Base-by-base conservation (phyloP, 2,797 vertebrate species). In the Liasis olivaceus region DNA sequence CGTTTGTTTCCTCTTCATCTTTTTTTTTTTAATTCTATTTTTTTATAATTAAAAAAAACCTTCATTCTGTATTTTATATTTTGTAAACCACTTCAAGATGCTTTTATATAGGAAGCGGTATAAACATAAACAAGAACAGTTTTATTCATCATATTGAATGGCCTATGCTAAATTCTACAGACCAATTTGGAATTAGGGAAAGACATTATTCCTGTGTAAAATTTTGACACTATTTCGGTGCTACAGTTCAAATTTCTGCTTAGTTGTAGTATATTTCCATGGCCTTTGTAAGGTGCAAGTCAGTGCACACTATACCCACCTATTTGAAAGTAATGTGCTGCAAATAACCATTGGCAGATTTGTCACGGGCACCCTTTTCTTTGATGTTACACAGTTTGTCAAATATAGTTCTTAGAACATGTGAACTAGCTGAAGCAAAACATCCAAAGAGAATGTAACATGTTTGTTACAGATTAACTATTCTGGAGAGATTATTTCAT, bases 61-160 rank as follows among this genome's bases (percentile, higher is more conserved):
- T 51, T 51, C 51, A 51, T 51, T 51, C 51, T 51, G 6, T 51
- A 51, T 6, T 51, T 51, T 51, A 51, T 51, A 51, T 51, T 51
- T 51, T 51, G 51, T 51, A 51, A 51, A 51, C 5, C 51, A 51
- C 51, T 51, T 51, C 51, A 51, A 7, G 51, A 6, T 51, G 51
- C 51, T 51, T 51, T 51, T 51, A 51, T 51, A 51, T 51, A 51
- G 4, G 5, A 5, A 51, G 51, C 7, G 51, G 51, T 51, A 51
- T 51, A 51, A 51, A 51, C 51, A 51, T 51, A 51, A 51, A 51
- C 6, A 51, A 51, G 51, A 51, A 51, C 51, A 51, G 51, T 94
- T 28, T 58, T 77, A 58, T 95, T 95, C 96, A 96, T 96, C 89
- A 89, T 91, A 26, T 51, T 92, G 95, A 93, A 93, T 95, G 94